Conservation (phyloP, 2,797 vertebrate genomes). For the Macropodus opercularis region DNA sequence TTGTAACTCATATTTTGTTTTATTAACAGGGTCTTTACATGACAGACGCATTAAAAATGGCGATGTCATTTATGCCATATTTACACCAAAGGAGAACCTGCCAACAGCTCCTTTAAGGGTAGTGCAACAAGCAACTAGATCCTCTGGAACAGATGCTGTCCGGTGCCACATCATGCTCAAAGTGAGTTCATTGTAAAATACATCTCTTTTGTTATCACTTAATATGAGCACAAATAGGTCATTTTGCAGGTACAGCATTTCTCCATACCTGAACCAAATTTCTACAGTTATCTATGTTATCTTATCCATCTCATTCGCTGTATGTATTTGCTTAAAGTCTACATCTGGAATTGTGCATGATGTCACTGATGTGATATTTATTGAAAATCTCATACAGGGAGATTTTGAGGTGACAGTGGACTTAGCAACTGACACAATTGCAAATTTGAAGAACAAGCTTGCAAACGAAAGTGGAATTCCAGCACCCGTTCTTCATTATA, state of each 20-base stretch:
- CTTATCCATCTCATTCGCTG: too few species aligned
- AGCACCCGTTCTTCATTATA: slow-evolving; percentile 48
- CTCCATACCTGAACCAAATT: too few species aligned
- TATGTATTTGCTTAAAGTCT: too few species aligned
- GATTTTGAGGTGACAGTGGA: slow-evolving; percentile 53
- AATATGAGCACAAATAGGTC: too few species aligned
- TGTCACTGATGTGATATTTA: not conserved
- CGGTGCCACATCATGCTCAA: slow-evolving; percentile 65
- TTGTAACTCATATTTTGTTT: not conserved
- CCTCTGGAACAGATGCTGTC: slow-evolving; percentile 26
- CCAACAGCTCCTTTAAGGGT: not conserved
- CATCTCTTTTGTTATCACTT: too few species aligned
- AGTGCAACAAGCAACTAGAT: rapidly evolving
- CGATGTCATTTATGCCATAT: slow-evolving; percentile 62
- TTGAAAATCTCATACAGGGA: slow-evolving; percentile 41
- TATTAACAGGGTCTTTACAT: slow-evolving; percentile 58
- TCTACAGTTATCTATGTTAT: too few species aligned
- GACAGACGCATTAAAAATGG: slow-evolving; percentile 60
- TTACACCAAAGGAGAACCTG: slow-evolving; percentile 64
- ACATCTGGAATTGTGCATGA: too few species aligned
- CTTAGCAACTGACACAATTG: slow-evolving; percentile 34
- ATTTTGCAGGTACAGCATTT: too few species aligned
- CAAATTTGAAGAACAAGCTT: slow-evolving; percentile 45
- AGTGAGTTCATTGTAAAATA: slow-evolving; percentile 25
- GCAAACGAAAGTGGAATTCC: slow-evolving; percentile 57